Evolutionary conservation across 1,140 invertebrate genomes (phyloP).

Genomic region (Telenomus remus): DNA sequence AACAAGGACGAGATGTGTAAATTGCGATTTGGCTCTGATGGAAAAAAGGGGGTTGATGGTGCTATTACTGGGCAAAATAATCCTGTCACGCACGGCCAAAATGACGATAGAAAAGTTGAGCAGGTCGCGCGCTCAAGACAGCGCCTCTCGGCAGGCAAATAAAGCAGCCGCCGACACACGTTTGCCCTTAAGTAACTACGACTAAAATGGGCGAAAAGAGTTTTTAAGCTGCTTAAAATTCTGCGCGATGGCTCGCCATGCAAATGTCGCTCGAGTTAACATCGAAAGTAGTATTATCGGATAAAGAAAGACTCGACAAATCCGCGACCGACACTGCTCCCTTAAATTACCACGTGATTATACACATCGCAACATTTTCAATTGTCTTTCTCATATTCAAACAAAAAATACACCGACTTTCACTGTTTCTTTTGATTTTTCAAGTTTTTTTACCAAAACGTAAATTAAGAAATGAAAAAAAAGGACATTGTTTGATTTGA

Average conservation of each 20-base stretch:
- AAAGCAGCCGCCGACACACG: conserved; percentile 37
- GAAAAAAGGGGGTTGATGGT: conserved; percentile 3
- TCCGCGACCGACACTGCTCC: conserved; percentile 25
- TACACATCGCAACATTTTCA: too few relatives aligned
- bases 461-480: too few relatives aligned
- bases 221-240: conserved; percentile 63
- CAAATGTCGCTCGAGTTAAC: conserved; percentile 54
- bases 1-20: conserved; percentile 6
- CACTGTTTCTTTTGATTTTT: too few relatives aligned
- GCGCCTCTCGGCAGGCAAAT: conserved; percentile 26
- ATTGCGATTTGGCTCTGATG: too few relatives aligned
- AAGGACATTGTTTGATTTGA: too few relatives aligned
- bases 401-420: too few relatives aligned
- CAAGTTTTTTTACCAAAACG: too few relatives aligned
- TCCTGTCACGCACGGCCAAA: conserved; percentile 48
- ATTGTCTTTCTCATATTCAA: too few relatives aligned
- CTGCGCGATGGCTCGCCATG: conserved; percentile 51
- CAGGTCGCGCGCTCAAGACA: conserved; percentile 24
- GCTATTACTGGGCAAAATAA: conserved; percentile 34
- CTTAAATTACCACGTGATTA: too few relatives aligned
- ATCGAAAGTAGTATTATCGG: conserved; percentile 43
- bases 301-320: conserved; percentile 43
- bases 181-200: conserved; percentile 48
- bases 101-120: conserved; percentile 47
- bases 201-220: conserved; percentile 38